Evolutionary conservation across 1,140 invertebrate genomes (phyloP).

Genomic region (Pygmarrhopalites habei): DNA sequence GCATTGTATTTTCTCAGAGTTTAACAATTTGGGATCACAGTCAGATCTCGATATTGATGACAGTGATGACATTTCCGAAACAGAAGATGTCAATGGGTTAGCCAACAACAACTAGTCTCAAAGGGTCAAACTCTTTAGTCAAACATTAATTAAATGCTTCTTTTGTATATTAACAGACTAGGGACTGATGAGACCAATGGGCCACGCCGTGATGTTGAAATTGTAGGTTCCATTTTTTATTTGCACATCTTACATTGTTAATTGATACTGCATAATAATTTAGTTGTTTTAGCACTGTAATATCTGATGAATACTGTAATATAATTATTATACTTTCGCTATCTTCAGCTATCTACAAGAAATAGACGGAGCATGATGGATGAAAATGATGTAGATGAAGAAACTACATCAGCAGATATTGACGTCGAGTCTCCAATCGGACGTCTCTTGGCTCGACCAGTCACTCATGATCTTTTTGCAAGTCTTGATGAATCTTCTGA

Average conservation of each 20-base stretch:
- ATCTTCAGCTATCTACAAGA: too few species aligned
- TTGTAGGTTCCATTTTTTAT: background rate
- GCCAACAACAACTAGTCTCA: background rate
- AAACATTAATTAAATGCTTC: too few species aligned
- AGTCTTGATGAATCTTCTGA: background rate
- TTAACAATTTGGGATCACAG: background rate
- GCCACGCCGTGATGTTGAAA: too few species aligned
- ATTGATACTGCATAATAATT: too few species aligned
- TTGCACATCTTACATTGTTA: too few species aligned
- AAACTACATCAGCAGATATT: constrained; percentile 10
- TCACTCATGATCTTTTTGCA: background rate
- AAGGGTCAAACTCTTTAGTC: too few species aligned
- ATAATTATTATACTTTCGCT: too few species aligned
- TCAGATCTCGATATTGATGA: background rate
- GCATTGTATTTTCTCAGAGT: background rate
- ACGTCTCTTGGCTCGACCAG: background rate
- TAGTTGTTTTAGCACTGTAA: too few species aligned
- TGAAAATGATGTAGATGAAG: constrained; percentile 27
- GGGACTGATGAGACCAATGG: background rate
- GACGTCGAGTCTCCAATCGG: constrained; percentile 11
- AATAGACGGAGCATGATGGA: background rate
- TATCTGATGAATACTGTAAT: too few species aligned
- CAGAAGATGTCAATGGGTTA: background rate
- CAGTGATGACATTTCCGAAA: constrained; percentile 12
- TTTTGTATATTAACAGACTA: too few species aligned